phyloP scores from a whole-genome alignment of 2,113 vertebrate genomes.

The Amblyopsis rosae region DNA sequence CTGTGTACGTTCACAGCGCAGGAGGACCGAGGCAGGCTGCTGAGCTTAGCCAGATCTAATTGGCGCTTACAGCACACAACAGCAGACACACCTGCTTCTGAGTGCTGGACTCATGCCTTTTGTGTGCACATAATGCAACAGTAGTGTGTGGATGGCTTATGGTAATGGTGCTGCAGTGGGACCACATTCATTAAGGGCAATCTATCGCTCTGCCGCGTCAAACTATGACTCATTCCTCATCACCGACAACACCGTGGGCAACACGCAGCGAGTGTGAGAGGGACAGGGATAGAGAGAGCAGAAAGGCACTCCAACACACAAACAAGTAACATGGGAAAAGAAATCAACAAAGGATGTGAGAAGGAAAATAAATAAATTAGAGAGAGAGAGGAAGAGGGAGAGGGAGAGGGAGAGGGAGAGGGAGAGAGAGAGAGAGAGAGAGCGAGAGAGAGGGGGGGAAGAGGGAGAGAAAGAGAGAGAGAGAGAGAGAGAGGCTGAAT shows the following conservation, averaged over 20 bases:
- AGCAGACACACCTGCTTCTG: slow-evolving; percentile 24
- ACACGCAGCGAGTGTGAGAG: neutral
- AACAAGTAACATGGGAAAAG: slow-evolving; percentile 9
- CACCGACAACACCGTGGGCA: slow-evolving; percentile 27
- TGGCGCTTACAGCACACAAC: slow-evolving; percentile 44
- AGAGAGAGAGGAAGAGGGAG: neutral
- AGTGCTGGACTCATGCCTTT: slow-evolving; percentile 40
- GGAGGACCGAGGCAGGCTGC: slow-evolving; percentile 28
- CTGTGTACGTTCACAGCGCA: slow-evolving; percentile 1
- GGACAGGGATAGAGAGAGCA: neutral
- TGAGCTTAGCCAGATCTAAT: slow-evolving; percentile 50
- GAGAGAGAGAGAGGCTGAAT: slow-evolving; percentile 5
- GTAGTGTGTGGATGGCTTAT: slow-evolving; percentile 56
- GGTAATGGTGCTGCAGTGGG: slow-evolving; percentile 53
- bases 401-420: neutral
- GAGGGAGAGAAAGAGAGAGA: neutral
- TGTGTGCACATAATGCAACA: slow-evolving; percentile 55
- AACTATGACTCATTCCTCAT: slow-evolving; percentile 53
- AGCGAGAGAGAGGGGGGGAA: slow-evolving; percentile 13
- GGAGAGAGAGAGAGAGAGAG: neutral
- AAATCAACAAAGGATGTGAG: neutral
- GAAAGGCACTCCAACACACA: neutral
- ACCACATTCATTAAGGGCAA: slow-evolving; percentile 61
- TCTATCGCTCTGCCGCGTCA: slow-evolving; percentile 54
- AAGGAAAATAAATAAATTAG: slow-evolving; percentile 12